A percentile compares a stretch with the other conserved stretches of the same genome.
phyloP scores from a whole-genome alignment of 2,113 vertebrate genomes.

The Uropsilus gracilis region DNA sequence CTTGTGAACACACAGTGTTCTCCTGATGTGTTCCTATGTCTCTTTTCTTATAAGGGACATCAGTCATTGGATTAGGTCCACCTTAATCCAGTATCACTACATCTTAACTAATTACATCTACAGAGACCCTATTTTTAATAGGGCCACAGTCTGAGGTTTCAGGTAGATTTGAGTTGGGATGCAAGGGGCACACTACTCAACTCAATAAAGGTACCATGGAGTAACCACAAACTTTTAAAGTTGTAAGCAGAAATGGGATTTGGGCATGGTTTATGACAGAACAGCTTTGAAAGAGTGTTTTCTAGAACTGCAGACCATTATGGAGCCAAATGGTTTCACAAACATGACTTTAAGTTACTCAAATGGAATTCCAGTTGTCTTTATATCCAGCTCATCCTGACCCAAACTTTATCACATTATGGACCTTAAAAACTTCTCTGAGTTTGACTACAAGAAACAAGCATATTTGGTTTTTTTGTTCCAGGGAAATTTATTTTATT shows the following conservation, averaged over 20 bases:
- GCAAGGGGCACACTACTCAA: neutral
- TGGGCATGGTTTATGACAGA: neutral
- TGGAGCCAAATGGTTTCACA: neutral
- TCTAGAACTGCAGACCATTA: neutral
- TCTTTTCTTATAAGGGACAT: neutral
- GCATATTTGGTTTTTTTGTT: neutral
- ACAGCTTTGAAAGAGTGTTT: conserved; percentile 20
- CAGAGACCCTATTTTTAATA: neutral
- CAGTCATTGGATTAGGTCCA: neutral
- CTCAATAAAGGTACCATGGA: neutral
- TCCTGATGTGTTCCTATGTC: neutral
- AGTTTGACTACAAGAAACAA: neutral
- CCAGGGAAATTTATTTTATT: neutral
- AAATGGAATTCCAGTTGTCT: neutral
- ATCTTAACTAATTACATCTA: neutral
- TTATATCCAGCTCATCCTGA: neutral
- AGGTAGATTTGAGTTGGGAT: neutral
- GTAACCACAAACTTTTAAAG: neutral
- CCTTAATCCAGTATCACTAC: neutral
- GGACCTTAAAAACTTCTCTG: neutral
- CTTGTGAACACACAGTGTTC: neutral
- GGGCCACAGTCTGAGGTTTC: neutral
- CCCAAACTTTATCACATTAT: neutral
- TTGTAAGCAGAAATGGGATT: conserved; percentile 22
- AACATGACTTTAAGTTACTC: neutral